Base-by-base conservation (phyloP, 2,113 vertebrate genomes). In the Corythoichthys intestinalis region DNA sequence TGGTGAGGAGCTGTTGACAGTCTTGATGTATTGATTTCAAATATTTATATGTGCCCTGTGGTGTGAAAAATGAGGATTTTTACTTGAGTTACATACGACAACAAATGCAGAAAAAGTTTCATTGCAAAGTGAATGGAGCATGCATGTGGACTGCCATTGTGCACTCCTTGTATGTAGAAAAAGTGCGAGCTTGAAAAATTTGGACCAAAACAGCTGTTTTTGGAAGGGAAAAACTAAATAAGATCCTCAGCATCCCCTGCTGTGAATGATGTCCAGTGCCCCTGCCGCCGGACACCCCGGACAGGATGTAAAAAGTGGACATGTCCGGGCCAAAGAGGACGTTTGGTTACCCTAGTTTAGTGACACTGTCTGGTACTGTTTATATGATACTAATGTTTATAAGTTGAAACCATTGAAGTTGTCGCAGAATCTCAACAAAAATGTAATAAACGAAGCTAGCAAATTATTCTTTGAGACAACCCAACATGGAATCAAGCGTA, bases 371-470 rank as follows among this genome's bases (percentile, higher is more conserved):
- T 41, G 39, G 9, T 44, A 44, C 6, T 44, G 41, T 44, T 44
- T 28, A 28, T 28, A 28, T 28, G 20, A 28, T 28, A 28, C 20
- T 28, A 28, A 28, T 56, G 20, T 56, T 12, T 11, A 37, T 57
- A 2, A 57, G 4, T 13, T 37, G 2, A 35, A 57, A 35, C 7
- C 28, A 34, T 12, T 34, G 35, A 58, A 37, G 56, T 58, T 58
- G 9, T 58, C 56, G 14, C 54, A 58, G 35, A 58, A 37, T 17
- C 10, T 34, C 7, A 56, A 56, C 20, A n/a, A 34, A 56, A n/a
- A 11, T 44, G 15, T 68, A 38, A 62, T n/a, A 37, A 71, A 68
- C 49, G 15, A 71, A 62, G 44, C 44, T 64, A 60, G 15, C 20
- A 52, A 53, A 78, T 4, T 35, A 63, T 50, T 74, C 35, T 52